Base-by-base conservation (phyloP, 1,140 invertebrate species). In the Hypothenemus hampei region DNA sequence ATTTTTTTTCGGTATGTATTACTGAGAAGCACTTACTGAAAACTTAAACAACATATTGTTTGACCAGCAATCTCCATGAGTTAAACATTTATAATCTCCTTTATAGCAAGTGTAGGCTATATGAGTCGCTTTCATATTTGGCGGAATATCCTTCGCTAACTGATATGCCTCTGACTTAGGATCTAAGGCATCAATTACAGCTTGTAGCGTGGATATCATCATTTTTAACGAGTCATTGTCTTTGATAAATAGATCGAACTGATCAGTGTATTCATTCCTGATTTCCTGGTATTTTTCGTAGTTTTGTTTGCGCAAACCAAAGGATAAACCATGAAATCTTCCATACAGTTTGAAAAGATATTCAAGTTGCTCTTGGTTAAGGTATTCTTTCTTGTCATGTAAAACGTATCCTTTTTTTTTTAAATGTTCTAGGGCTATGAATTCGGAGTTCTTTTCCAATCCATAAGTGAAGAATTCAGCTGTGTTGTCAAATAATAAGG, bases 281-380 rank as follows among this genome's bases (percentile, higher is more conserved):
- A 52, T 33, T 11, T 45, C 23, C 4, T 43, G 3, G 31, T 52
- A 52, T 24, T 43, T 16, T 40, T 67, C 60, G 10, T 60, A 61
- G 29, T 71, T 55, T 23, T 67, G 64, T 11, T 69, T 59, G 51
- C 26, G 13, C 13, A 77, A 61, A 1, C 71, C 73, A 56, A 75
- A 69, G 0, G 74, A 75, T 8, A 55, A 8, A 4, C 45, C 58
- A 40, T 59, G 58, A 11, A 56, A 49, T 36, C 44, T 53, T 2
- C 49, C 56, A 37, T 53, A 58, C 2, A 40, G 10, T 13, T 39
- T 37, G 23, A 58, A 47, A 46, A 58, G 22, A 3, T 29, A 13
- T 24, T 45, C 33, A 15, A 53, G 33, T 10, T 58, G 56, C 19
- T 37, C 24, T 29, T 37, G 8, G 15, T 46, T 39, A 4, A 52